Evolutionary conservation across 2,888 invertebrate species (phyloP).

Genomic region (Xestia rhomboidea): DNA sequence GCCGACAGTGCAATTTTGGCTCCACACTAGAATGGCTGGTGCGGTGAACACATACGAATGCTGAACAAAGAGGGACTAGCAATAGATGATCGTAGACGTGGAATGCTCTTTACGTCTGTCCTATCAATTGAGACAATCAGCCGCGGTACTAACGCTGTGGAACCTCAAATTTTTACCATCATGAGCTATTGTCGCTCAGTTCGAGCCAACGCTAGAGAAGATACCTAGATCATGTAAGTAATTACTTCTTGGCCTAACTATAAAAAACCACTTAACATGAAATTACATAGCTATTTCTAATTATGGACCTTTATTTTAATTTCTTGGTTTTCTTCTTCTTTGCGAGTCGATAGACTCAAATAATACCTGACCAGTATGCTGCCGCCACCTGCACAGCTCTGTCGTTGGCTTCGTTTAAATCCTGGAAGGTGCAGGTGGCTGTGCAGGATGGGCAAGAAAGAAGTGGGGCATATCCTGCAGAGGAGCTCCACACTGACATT

Average conservation of each 20-base stretch:
- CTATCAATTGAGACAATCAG: background rate
- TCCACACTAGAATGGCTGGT: slow-evolving; percentile 2
- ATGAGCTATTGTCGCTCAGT: background rate
- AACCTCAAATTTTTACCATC: background rate
- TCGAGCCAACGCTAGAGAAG: background rate
- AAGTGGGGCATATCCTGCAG: rapidly evolving
- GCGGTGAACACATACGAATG: background rate
- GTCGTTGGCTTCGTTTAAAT: no score
- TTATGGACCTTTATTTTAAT: no score
- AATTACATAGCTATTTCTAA: no score
- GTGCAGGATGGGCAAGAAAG: no score
- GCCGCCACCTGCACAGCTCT: no score
- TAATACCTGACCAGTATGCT: no score
- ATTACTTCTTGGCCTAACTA: no score
- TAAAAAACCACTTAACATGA: no score
- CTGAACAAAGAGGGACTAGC: background rate
- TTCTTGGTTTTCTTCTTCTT: no score
- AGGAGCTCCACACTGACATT: no score
- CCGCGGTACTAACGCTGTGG: background rate
- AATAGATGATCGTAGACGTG: background rate
- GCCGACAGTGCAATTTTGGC: background rate
- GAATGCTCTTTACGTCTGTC: background rate
- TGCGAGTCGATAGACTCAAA: no score
- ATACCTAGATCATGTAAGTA: slow-evolving; percentile 14
- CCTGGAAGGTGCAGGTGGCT: no score